A percentile compares a stretch with the other conserved stretches of the same genome.
phyloP scores from a whole-genome alignment of 2,888 invertebrate genomes.

The Tetragonisca angustula region DNA sequence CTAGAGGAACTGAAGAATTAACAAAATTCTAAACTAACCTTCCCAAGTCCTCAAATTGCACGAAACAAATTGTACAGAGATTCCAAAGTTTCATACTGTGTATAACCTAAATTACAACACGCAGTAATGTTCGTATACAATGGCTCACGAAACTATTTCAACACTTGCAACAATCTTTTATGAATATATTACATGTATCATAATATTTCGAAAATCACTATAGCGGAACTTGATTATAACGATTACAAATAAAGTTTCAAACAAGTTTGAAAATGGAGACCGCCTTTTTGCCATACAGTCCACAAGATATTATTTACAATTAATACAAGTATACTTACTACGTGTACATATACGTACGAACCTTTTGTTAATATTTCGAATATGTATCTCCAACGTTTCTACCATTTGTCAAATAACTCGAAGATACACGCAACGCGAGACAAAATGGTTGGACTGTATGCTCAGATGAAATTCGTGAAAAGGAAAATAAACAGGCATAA shows the following conservation, averaged over 20 bases:
- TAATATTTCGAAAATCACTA: not conserved
- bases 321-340: no score
- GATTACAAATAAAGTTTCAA: not conserved
- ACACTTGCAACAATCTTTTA: not conserved
- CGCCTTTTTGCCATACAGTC: not conserved
- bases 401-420: not conserved
- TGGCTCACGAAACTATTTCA: not conserved
- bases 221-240: not conserved
- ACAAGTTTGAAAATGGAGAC: not conserved
- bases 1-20: not conserved
- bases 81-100: not conserved
- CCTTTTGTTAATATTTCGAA: not conserved
- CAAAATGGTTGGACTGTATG: not conserved
- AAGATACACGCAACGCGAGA: not conserved
- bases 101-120: not conserved
- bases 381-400: not conserved
- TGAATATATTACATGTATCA: not conserved
- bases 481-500: constrained; percentile 43
- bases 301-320: not conserved
- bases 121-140: not conserved
- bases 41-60: not conserved
- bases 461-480: constrained; percentile 38
- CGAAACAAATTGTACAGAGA: not conserved
- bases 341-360: not conserved
- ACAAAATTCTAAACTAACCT: not conserved